Conservation (phyloP, 2,797 vertebrate genomes). For the Acridotheres tristis region DNA sequence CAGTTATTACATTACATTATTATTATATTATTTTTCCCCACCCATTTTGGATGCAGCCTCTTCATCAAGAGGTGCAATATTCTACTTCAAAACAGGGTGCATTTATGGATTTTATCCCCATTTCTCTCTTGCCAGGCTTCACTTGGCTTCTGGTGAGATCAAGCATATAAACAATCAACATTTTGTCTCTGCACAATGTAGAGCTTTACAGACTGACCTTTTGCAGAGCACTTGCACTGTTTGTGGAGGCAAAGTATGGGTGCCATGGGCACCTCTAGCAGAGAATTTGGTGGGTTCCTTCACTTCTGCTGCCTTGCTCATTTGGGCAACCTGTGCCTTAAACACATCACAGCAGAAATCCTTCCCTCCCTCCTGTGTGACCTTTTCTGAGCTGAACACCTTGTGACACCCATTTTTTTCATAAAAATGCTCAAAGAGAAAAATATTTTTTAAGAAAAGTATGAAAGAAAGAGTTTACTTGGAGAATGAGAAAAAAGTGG, state of each 20-base stretch:
- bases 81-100: neutral
- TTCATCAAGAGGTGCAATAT: neutral
- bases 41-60: neutral
- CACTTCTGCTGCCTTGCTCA: neutral
- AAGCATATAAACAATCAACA: neutral
- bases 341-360: neutral
- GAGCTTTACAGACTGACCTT: neutral
- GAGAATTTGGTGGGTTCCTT: neutral
- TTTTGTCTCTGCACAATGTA: neutral
- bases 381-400: neutral
- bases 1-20: neutral
- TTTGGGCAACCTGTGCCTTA: neutral
- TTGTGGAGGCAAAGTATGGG: neutral
- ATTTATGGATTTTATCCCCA: neutral
- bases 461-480: neutral
- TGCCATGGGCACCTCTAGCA: neutral
- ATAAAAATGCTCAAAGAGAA: neutral
- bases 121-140: neutral
- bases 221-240: neutral
- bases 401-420: neutral
- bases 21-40: neutral
- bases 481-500: neutral
- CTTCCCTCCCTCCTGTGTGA: neutral
- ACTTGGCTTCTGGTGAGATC: neutral
- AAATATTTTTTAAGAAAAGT: neutral